Evolutionary conservation across 1,140 invertebrate species (phyloP), one percentile per base, ranked within the genome.

Genomic region (Dolichoris vasculosae): DNA sequence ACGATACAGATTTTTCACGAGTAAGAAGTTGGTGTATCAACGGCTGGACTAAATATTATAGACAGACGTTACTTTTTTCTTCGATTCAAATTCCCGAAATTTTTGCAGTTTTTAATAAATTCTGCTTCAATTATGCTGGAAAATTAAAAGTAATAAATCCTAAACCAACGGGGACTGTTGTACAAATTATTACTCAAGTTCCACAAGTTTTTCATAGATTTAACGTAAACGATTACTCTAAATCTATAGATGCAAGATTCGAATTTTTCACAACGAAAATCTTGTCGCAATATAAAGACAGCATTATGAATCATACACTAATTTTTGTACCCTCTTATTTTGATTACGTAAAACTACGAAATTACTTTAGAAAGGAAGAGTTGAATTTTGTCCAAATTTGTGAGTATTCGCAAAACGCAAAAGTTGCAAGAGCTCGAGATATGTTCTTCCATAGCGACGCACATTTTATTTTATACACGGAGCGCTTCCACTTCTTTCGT

Each of bases 301-400:
- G 94, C 26, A 94, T 96, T 9, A 97, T 97, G 95, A 95, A 96
- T 78, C 97, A 98, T 89, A 98, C 97, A 0, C 90, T 99, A 55
- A 96, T 99, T 69, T 99, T 96, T 93, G 94, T 99, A 64, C 97
- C 98, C 0, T 98, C 97, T 59, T 99, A 99, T 92, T 99, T 98
- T 91, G 99, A 99, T 93, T 99, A 96, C 94, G 97, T 99, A 0
- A 94, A 96, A 86, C 89, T 99, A 38, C 93, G 98, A 86, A 99
- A 99, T 94, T 96, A 98, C 91, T 97, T 99, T 88, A 97, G 97
- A 88, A 96, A 96, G 84, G 97, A 99, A 91, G 97, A 97, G 88
- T 93, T 97, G 6, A 96, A 95, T 87, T 98, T 98, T 93, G 96
- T 96, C 3, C 97, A 98, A 92, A 97, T 98, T 88, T 97, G 96